Evolutionary conservation across 2,888 invertebrate genomes (phyloP).

Genomic region (Drosophila leonis): DNA sequence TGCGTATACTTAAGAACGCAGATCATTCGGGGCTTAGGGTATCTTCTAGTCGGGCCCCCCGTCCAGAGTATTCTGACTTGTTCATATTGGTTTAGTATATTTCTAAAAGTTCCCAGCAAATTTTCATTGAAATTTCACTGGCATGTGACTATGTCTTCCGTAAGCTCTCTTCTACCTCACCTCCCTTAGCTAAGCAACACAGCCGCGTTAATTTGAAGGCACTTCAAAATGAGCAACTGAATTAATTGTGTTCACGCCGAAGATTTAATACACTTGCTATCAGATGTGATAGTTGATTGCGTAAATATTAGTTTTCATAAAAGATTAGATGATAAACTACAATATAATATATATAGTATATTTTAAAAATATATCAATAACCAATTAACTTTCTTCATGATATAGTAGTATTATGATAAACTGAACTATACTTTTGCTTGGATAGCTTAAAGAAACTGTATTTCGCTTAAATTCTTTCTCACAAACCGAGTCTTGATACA

Average conservation of each 20-base stretch:
- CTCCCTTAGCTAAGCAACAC: neutral
- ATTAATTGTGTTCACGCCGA: neutral
- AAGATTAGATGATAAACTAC: neutral
- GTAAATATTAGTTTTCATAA: neutral
- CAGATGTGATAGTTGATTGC: neutral
- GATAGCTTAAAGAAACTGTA: neutral
- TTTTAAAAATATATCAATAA: too few species aligned
- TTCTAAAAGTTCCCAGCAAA: conserved; percentile 41
- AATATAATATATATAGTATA: too few species aligned
- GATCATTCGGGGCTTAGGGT: too few species aligned
- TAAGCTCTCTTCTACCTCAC: neutral
- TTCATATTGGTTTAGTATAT: conserved; percentile 11
- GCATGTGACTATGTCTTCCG: conserved; percentile 57
- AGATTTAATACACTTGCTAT: neutral
- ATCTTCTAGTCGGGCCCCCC: too few species aligned
- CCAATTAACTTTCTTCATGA: too few species aligned
- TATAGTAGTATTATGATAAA: too few species aligned
- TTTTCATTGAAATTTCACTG: conserved; percentile 29
- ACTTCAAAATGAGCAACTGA: conserved; percentile 51
- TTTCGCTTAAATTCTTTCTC: neutral
- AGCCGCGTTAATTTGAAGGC: conserved; percentile 58
- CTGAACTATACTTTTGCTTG: too few species aligned
- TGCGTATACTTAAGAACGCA: too few species aligned
- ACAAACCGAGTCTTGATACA: neutral
- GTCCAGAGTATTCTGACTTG: too few species aligned